Evolutionary conservation across 2,888 invertebrate genomes (phyloP).

Genomic region (Eretmocerus hayati): DNA sequence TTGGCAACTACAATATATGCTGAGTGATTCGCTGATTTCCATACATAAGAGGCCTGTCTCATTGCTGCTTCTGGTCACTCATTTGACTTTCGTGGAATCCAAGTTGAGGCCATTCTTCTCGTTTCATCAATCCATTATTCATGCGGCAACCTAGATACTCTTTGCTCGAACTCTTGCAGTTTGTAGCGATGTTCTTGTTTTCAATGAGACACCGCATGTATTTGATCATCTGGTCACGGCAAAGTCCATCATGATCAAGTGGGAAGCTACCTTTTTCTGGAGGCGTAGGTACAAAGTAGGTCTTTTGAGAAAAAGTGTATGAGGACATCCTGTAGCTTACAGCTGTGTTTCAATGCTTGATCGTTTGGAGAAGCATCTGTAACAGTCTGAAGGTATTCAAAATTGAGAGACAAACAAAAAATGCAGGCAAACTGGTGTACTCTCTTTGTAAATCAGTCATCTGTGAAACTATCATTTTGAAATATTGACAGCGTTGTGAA

Average conservation of each 20-base stretch:
- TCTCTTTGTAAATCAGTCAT: no score
- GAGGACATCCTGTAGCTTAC: slow-evolving; percentile 57
- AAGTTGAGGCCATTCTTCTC: slow-evolving; percentile 83
- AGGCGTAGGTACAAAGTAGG: slow-evolving; percentile 75
- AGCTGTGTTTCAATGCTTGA: no score
- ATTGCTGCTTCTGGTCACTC: slow-evolving; percentile 33
- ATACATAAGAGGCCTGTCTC: slow-evolving; percentile 24
- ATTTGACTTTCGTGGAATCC: slow-evolving; percentile 54
- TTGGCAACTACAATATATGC: no score
- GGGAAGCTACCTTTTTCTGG: slow-evolving; percentile 98
- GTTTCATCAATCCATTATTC: slow-evolving; percentile 91
- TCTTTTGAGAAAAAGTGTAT: slow-evolving; percentile 80
- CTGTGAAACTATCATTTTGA: no score
- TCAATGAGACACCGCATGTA: slow-evolving; percentile 84
- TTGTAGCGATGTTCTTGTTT: slow-evolving; percentile 68
- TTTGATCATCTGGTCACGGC: slow-evolving; percentile 77
- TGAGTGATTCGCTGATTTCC: no score
- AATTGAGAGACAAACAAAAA: no score
- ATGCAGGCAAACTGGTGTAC: no score
- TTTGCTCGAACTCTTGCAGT: slow-evolving; percentile 74
- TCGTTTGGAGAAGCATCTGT: no score
- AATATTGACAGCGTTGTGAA: no score
- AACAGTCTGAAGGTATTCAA: no score
- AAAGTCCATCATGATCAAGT: slow-evolving; percentile 86
- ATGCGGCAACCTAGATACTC: slow-evolving; percentile 89